Percentiles rank a stretch among this genome's conserved stretches.
These are phyloP conservation scores for Pteria penguin DNA, from an alignment of 2,888 invertebrate genomes.

Conservation along the genomic window DNA sequence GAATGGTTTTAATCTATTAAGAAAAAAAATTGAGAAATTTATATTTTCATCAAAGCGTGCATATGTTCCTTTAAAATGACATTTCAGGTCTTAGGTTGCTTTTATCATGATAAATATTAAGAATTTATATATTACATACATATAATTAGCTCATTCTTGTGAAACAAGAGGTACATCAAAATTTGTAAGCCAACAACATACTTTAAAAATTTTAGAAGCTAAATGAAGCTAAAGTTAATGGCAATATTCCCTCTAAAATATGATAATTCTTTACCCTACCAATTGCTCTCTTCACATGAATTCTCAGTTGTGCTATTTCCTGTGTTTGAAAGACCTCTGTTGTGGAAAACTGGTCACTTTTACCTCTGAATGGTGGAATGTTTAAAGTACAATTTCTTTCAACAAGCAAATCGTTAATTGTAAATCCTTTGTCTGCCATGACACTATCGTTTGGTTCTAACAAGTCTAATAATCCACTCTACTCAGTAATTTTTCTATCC, in stretches of 20 bases:
- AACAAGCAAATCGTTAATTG: slow-evolving; percentile 2
- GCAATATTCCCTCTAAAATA: slow-evolving; percentile 25
- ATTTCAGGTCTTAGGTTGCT: no score
- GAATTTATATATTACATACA: no score
- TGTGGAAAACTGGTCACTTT: slow-evolving; percentile 17
- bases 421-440: slow-evolving; percentile 21
- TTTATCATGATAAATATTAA: no score
- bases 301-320: slow-evolving; percentile 25
- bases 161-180: slow-evolving; percentile 32
- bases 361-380: slow-evolving; percentile 28
- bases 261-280: slow-evolving; percentile 21
- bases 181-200: slow-evolving; percentile 24
- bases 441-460: slow-evolving; percentile 14
- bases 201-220: slow-evolving; percentile 22
- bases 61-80: no score
- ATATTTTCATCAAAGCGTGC: no score
- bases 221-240: slow-evolving; percentile 25
- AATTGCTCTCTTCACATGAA: slow-evolving; percentile 28
- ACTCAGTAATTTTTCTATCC: background rate
- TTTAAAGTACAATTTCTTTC: slow-evolving; percentile 20
- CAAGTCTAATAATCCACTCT: slow-evolving; percentile 13
- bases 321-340: slow-evolving; percentile 32
- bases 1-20: no score
- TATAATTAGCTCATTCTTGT: no score
- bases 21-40: no score